Evolutionary conservation across 2,113 vertebrate genomes (phyloP).

Genomic region (Microtus ochrogaster): DNA sequence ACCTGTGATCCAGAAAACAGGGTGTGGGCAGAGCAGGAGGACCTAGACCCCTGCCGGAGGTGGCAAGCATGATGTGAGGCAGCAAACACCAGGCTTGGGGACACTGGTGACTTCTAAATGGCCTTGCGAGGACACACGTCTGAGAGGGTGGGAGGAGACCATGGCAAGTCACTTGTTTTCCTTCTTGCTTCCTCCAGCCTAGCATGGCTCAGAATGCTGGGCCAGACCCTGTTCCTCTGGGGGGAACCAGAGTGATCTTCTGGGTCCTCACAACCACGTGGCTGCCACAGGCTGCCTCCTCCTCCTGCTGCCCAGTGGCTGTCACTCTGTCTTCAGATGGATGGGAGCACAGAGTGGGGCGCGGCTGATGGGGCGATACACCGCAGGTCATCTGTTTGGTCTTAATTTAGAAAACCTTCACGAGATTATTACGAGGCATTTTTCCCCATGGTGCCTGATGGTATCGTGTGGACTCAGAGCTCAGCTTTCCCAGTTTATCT

Average conservation of each 20-base stretch:
- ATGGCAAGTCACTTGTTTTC: too few relatives aligned
- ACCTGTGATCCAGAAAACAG: background rate
- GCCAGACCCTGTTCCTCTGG: background rate
- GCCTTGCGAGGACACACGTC: background rate
- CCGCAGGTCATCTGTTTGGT: slow-evolving; percentile 66
- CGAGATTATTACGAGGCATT: slow-evolving; percentile 44
- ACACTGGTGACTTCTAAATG: background rate
- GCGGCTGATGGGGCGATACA: slow-evolving; percentile 36
- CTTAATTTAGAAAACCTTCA: slow-evolving; percentile 77
- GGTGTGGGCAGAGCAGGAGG: background rate
- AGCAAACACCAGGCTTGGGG: background rate
- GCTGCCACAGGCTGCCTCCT: background rate
- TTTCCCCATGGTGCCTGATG: slow-evolving; percentile 55
- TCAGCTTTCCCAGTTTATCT: slow-evolving; percentile 66
- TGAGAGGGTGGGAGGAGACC: background rate
- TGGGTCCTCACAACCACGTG: background rate
- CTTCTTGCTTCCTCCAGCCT: fast-evolving
- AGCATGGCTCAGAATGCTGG: fast-evolving
- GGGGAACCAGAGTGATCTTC: fast-evolving
- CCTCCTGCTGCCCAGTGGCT: background rate
- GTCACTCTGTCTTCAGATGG: background rate
- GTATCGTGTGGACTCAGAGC: slow-evolving; percentile 59
- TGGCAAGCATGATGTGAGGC: background rate
- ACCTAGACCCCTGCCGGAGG: background rate
- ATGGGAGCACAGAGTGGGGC: background rate